Percentiles rank a stretch among this genome's conserved stretches.
These are phyloP conservation scores for Sinohyriopsis cumingii DNA, from an alignment of 2,888 invertebrate species.

Conservation along the genomic window DNA sequence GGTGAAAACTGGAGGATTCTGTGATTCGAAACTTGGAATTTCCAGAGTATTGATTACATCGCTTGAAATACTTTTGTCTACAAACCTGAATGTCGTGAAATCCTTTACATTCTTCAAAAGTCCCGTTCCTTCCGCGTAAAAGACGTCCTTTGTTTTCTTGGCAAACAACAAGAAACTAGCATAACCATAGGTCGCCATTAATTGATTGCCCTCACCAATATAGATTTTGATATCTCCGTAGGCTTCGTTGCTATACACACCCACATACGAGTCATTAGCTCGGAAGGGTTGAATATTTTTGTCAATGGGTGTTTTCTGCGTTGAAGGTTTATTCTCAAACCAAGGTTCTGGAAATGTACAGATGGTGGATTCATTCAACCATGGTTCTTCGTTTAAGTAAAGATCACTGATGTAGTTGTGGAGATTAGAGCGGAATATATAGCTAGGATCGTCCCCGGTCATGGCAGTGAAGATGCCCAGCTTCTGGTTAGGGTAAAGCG, in stretches of 20 bases:
- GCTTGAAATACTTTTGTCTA: conserved; percentile 2
- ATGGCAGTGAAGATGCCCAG: conserved; percentile 53
- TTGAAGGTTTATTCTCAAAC: conserved; percentile 10
- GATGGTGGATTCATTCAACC: conserved; percentile 56
- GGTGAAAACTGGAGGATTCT: conserved; percentile 22
- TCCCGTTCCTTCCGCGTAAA: conserved; percentile 33
- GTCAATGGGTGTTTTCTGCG: conserved; percentile 2
- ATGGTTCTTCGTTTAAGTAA: conserved; percentile 56
- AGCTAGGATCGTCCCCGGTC: conserved; percentile 47
- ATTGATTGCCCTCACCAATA: conserved; percentile 2
- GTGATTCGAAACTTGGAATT: conserved; percentile 21
- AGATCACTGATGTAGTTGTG: conserved; percentile 58
- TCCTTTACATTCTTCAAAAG: conserved; percentile 12
- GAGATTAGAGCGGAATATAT: conserved; percentile 45
- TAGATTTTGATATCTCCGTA: conserved; percentile 35
- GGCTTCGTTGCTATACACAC: conserved; percentile 39
- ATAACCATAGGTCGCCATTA: conserved; percentile 22
- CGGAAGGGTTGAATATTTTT: conserved; percentile 16
- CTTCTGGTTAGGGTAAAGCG: conserved; percentile 44
- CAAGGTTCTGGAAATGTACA: conserved; percentile 64
- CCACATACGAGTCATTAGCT: conserved; percentile 26
- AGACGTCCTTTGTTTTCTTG: conserved; percentile 23
- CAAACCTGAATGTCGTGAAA: conserved; percentile 19
- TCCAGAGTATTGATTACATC: conserved; percentile 2
- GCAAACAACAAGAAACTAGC: conserved; percentile 27